A percentile compares a stretch with the other conserved stretches of the same genome.
Evolutionary conservation across 2,888 invertebrate genomes (phyloP).

Genomic region (Melanchra persicariae): DNA sequence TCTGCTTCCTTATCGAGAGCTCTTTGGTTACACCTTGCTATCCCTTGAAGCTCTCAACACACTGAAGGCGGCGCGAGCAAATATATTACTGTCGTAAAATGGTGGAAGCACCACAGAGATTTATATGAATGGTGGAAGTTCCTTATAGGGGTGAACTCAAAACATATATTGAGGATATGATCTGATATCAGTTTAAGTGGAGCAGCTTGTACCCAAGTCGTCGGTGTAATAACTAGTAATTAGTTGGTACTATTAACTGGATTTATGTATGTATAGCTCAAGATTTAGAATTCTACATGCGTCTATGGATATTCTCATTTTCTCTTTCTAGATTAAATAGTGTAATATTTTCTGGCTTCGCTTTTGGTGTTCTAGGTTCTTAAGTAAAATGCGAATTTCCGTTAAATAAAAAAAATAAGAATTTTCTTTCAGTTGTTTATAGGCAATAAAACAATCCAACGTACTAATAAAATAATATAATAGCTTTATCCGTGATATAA

Average conservation of each 20-base stretch:
- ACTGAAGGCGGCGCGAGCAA: slow-evolving; percentile 42
- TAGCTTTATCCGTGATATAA: no score
- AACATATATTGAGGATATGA: slow-evolving; percentile 40
- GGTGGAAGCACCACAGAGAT: slow-evolving; percentile 30
- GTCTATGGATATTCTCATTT: neutral
- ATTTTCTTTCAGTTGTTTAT: neutral
- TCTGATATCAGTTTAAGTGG: slow-evolving; percentile 24
- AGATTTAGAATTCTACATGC: neutral
- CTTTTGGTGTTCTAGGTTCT: neutral
- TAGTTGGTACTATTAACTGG: slow-evolving; percentile 21
- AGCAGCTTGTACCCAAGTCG: slow-evolving; percentile 17
- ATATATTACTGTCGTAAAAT: slow-evolving; percentile 52
- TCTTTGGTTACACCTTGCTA: slow-evolving; percentile 57
- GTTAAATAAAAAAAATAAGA: no score
- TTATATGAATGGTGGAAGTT: slow-evolving; percentile 35
- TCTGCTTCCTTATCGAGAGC: slow-evolving; percentile 60
- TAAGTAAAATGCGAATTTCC: no score
- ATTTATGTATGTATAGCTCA: slow-evolving; percentile 17
- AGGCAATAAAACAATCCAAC: neutral
- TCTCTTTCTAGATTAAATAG: neutral
- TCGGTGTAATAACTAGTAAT: slow-evolving; percentile 19
- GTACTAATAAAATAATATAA: neutral
- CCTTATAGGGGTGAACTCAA: slow-evolving; percentile 39
- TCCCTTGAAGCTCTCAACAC: slow-evolving; percentile 37
- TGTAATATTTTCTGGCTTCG: neutral